phyloP scores from a whole-genome alignment of 2,113 vertebrate species.

The Pseudolaguvia tuberculata region DNA sequence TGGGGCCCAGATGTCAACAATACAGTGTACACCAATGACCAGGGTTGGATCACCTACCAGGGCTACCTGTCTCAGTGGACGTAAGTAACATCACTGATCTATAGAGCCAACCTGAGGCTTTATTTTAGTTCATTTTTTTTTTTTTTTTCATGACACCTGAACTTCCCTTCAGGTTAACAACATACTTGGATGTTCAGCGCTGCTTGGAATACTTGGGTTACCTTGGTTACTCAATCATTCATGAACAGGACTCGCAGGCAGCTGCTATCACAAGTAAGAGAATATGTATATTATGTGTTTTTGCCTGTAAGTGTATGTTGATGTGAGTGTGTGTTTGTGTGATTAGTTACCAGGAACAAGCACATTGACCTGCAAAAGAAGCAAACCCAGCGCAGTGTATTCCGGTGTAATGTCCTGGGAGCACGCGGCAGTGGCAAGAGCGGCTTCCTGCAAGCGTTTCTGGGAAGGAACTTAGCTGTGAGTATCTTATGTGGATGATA shows the following conservation, averaged over 20 bases:
- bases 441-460: constrained; percentile 87
- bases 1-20: constrained; percentile 98
- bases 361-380: constrained; percentile 98
- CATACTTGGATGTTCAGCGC: constrained; percentile 92
- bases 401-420: constrained; percentile 90
- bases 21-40: constrained; percentile 91
- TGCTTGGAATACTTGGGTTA: constrained; percentile 96
- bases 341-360: constrained; percentile 91
- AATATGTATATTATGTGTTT: not conserved
- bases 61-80: constrained; percentile 99
- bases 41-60: constrained; percentile 98
- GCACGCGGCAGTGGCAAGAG: constrained; percentile 84
- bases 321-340: constrained; percentile 10
- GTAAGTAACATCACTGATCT: constrained; percentile 70
- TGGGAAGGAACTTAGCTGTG: constrained; percentile 85
- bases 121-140: not conserved
- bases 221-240: constrained; percentile 93
- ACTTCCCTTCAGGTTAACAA: constrained; percentile 79
- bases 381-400: constrained; percentile 95
- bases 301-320: not conserved
- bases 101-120: not conserved
- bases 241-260: constrained; percentile 93
- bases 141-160: not conserved
- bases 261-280: constrained; percentile 86
- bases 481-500: constrained; percentile 40